These are phyloP conservation scores for Otocyon megalotis DNA, from an alignment of 2,113 vertebrate species.

Conservation along the genomic window DNA sequence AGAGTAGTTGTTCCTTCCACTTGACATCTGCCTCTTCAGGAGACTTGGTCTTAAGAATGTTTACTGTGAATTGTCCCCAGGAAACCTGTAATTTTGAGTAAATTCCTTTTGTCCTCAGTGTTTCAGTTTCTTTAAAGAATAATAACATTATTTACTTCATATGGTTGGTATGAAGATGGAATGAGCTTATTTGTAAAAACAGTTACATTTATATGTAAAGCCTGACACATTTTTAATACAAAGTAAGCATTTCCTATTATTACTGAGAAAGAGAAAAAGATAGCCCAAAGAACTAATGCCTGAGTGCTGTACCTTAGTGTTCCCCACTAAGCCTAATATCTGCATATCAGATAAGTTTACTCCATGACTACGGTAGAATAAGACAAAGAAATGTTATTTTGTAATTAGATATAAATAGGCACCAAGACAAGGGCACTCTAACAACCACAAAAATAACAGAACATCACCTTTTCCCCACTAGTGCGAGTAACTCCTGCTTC, in stretches of 20 bases:
- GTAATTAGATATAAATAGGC: neutral
- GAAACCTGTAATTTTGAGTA: neutral
- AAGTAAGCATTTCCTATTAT: neutral
- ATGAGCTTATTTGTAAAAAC: neutral
- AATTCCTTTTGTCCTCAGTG: neutral
- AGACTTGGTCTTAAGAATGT: neutral
- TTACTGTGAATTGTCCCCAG: neutral
- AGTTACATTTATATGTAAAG: neutral
- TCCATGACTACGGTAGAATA: neutral
- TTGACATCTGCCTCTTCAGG: neutral
- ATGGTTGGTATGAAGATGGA: neutral
- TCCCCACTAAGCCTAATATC: neutral
- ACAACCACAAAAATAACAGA: neutral
- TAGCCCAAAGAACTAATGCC: neutral
- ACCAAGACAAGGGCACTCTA: neutral
- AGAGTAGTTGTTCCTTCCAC: neutral
- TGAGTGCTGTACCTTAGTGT: neutral
- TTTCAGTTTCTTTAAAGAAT: neutral
- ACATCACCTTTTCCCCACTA: neutral
- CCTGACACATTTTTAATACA: neutral
- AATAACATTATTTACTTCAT: neutral
- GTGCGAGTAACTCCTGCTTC: neutral
- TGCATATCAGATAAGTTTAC: neutral
- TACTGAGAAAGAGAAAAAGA: neutral
- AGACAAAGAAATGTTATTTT: neutral